Conservation (phyloP, 2,797 vertebrate genomes). For the Echeneis naucrates region DNA sequence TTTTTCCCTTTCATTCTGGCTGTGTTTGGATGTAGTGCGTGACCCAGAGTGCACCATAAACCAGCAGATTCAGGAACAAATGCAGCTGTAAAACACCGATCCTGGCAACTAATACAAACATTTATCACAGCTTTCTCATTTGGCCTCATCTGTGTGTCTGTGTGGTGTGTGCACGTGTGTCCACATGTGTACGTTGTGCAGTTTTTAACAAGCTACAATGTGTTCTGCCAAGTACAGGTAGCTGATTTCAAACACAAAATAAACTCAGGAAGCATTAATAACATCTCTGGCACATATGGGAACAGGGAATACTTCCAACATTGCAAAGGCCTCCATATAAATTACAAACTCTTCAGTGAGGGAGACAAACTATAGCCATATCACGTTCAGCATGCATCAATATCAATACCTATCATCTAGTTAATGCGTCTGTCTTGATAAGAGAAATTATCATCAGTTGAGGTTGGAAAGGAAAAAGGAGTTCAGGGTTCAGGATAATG, state of each 20-base stretch:
- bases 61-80: constrained; percentile 68
- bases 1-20: constrained; percentile 46
- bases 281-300: constrained; percentile 55
- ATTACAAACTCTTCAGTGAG: constrained; percentile 13
- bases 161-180: constrained; percentile 26
- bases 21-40: constrained; percentile 67
- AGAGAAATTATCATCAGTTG: constrained; percentile 12
- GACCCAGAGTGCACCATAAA: constrained; percentile 68
- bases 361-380: constrained; percentile 26
- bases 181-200: constrained; percentile 21
- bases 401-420: constrained; percentile 15
- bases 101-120: constrained; percentile 69
- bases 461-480: constrained; percentile 16
- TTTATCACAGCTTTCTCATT: constrained; percentile 62
- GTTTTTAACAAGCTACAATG: constrained; percentile 52
- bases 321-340: constrained; percentile 35
- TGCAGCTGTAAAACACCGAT: constrained; percentile 71
- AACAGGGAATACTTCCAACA: constrained; percentile 36
- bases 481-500: background rate
- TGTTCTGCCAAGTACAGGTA: constrained; percentile 68
- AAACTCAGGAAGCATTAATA: constrained; percentile 74
- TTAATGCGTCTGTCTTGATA: constrained; percentile 12
- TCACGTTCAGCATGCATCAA: constrained; percentile 25
- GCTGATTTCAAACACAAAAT: constrained; percentile 69
- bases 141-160: constrained; percentile 38